Percentiles rank a stretch among this genome's conserved stretches.
Conservation (phyloP, 2,797 vertebrate genomes). For the Cuculus canorus region DNA sequence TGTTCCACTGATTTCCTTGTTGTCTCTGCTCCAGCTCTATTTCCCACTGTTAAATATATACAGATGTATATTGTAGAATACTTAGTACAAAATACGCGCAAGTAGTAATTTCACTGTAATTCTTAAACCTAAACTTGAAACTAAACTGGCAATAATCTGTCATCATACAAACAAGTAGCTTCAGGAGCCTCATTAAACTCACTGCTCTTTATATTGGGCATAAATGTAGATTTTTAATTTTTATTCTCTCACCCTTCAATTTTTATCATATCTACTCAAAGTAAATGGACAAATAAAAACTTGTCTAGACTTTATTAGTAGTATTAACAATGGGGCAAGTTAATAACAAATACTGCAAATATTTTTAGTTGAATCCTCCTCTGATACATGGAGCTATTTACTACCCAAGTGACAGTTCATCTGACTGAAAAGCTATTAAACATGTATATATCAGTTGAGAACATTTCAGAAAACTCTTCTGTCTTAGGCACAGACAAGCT, state of each 20-base stretch:
- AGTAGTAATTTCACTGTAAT: background rate
- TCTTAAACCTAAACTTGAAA: background rate
- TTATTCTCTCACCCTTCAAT: background rate
- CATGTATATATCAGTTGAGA: background rate
- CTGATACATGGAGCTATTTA: background rate
- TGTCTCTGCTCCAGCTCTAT: background rate
- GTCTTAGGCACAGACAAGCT: background rate
- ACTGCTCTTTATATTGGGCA: background rate
- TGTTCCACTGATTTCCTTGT: background rate
- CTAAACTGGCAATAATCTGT: background rate
- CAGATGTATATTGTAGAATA: background rate
- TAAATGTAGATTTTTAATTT: background rate
- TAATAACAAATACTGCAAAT: background rate
- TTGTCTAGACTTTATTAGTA: background rate
- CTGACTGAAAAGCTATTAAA: background rate
- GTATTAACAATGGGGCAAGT: background rate
- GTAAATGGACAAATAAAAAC: background rate
- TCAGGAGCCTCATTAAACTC: background rate
- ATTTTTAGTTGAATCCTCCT: background rate
- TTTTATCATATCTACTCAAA: background rate
- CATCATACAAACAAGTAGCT: background rate
- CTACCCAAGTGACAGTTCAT: background rate
- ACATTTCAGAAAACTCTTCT: background rate
- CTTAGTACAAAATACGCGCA: background rate
- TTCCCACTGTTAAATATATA: background rate